These are phyloP conservation scores for Loriculus beryllinus DNA, from an alignment of 2,797 vertebrate genomes.

Conservation along the genomic window DNA sequence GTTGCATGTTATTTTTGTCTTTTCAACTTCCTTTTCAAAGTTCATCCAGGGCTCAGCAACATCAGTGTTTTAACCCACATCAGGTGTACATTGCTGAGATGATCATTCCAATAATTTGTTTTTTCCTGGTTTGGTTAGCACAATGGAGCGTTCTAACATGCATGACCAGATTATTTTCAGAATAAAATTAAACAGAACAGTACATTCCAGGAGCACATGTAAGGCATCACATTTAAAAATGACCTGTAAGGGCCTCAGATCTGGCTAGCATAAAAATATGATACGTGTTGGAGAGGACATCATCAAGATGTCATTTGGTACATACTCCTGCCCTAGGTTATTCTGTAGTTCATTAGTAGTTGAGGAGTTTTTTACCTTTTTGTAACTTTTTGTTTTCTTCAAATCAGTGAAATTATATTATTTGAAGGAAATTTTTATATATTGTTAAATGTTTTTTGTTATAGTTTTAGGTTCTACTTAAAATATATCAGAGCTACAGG, in stretches of 20 bases:
- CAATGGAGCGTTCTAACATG: neutral
- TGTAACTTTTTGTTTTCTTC: neutral
- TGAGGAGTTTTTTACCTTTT: neutral
- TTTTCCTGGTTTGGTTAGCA: neutral
- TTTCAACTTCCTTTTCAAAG: neutral
- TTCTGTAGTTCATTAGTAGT: neutral
- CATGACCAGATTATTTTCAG: neutral
- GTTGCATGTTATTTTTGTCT: neutral
- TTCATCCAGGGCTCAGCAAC: neutral
- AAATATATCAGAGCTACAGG: neutral
- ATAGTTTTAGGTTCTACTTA: neutral
- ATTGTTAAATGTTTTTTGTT: neutral
- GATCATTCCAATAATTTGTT: neutral
- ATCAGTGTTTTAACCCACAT: neutral
- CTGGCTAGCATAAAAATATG: neutral
- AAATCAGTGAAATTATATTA: neutral
- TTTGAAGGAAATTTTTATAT: neutral
- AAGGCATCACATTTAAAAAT: neutral
- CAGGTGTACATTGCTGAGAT: neutral
- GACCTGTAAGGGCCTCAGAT: neutral
- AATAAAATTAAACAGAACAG: neutral
- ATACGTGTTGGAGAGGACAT: neutral
- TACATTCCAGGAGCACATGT: neutral
- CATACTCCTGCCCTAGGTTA: neutral
- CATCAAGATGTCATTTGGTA: neutral